Evolutionary conservation across 2,797 vertebrate species (phyloP).

Genomic region (Neopelma chrysocephalum): DNA sequence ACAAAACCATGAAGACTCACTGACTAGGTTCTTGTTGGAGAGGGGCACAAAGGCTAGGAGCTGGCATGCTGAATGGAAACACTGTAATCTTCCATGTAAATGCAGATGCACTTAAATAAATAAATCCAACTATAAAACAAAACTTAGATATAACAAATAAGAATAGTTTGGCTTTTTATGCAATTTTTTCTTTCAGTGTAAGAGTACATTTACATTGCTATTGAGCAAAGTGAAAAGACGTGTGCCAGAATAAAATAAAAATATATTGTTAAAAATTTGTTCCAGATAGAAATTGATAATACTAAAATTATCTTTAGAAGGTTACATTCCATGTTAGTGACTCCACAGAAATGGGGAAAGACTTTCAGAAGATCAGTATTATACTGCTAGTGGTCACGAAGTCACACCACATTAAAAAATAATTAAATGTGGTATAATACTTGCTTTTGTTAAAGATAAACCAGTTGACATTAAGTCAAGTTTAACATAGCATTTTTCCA

Average conservation of each 20-base stretch:
- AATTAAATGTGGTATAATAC: background rate
- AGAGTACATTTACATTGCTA: background rate
- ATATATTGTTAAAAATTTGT: background rate
- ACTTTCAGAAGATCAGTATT: background rate
- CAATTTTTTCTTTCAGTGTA: background rate
- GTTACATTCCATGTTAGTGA: background rate
- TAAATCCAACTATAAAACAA: background rate
- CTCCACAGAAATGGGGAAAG: background rate
- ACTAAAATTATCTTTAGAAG: background rate
- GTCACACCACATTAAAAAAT: background rate
- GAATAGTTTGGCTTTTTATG: background rate
- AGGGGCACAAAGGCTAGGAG: background rate
- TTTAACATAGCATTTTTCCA: background rate
- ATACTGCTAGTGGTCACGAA: background rate
- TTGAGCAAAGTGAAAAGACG: background rate
- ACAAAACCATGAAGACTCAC: background rate
- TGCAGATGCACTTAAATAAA: background rate
- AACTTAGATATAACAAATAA: background rate
- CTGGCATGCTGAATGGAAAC: background rate
- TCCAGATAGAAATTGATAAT: background rate
- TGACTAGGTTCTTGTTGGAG: background rate
- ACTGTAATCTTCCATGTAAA: background rate
- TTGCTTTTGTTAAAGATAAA: background rate
- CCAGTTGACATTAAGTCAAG: background rate
- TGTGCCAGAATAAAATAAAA: background rate